Evolutionary conservation across 2,888 invertebrate species (phyloP).

Genomic region (Ectobius pallidus): DNA sequence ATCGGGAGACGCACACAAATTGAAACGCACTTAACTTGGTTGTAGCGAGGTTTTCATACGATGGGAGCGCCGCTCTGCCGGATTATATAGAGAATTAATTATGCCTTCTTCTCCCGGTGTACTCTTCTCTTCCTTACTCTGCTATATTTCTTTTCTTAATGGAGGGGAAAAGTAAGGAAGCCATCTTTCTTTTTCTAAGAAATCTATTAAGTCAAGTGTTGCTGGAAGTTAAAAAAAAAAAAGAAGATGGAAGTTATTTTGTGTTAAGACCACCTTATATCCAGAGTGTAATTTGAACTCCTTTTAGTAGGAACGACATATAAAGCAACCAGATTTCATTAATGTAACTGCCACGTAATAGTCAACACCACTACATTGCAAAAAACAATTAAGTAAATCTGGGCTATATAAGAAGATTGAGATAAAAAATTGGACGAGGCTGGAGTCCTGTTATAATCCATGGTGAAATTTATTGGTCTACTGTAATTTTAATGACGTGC

Average conservation of each 20-base stretch:
- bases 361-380: too few relatives aligned
- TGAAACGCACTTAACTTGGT: conserved; percentile 44
- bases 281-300: neutral
- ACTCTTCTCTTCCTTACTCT: neutral
- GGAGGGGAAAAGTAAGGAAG: conserved; percentile 27
- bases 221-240: neutral
- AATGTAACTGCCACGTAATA: too few relatives aligned
- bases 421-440: too few relatives aligned
- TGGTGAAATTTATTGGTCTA: too few relatives aligned
- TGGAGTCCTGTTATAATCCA: too few relatives aligned
- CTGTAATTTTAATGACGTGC: too few relatives aligned
- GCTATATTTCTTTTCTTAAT: conserved; percentile 29
- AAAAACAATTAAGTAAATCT: too few relatives aligned
- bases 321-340: neutral
- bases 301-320: neutral
- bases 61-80: conserved; percentile 41
- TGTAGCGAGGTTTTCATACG: conserved; percentile 36
- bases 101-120: conserved; percentile 34
- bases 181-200: conserved; percentile 39
- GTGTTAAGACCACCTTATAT: neutral
- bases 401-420: too few relatives aligned
- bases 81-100: conserved; percentile 43
- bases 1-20: conserved; percentile 41
- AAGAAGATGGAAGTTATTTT: neutral
- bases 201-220: conserved; percentile 30